Evolutionary conservation across 2,113 vertebrate species (phyloP).

Genomic region (Pica pica): DNA sequence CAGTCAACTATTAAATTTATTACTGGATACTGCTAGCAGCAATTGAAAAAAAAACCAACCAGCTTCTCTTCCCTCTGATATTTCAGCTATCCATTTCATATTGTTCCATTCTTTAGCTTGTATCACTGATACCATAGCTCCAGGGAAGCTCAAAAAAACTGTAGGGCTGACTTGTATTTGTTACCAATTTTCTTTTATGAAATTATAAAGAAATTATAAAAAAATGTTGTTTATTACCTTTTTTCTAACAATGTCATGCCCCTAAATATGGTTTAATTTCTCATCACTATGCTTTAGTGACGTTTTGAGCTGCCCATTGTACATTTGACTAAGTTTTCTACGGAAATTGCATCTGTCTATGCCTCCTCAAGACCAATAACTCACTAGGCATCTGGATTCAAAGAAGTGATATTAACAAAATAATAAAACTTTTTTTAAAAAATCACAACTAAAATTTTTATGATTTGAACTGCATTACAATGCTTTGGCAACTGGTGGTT

Average conservation of each 20-base stretch:
- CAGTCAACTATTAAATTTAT: background rate
- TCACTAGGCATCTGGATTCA: background rate
- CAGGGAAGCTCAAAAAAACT: background rate
- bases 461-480: background rate
- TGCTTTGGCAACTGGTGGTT: background rate
- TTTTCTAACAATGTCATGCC: background rate
- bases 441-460: background rate
- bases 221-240: background rate
- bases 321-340: background rate
- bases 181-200: background rate
- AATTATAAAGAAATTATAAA: background rate
- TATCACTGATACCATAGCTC: background rate
- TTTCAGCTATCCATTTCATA: background rate
- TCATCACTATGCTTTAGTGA: background rate
- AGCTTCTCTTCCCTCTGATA: background rate
- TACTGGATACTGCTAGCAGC: background rate
- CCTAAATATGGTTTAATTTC: background rate
- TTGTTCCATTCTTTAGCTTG: background rate
- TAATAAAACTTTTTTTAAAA: background rate
- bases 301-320: background rate
- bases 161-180: background rate
- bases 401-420: background rate
- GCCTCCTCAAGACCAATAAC: background rate
- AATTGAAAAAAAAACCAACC: background rate
- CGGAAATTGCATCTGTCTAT: background rate